A percentile compares a stretch with the other conserved stretches of the same genome.
These are phyloP conservation scores for Heliconius nattereri DNA, from an alignment of 1,140 invertebrate species.

Conservation along the genomic window DNA sequence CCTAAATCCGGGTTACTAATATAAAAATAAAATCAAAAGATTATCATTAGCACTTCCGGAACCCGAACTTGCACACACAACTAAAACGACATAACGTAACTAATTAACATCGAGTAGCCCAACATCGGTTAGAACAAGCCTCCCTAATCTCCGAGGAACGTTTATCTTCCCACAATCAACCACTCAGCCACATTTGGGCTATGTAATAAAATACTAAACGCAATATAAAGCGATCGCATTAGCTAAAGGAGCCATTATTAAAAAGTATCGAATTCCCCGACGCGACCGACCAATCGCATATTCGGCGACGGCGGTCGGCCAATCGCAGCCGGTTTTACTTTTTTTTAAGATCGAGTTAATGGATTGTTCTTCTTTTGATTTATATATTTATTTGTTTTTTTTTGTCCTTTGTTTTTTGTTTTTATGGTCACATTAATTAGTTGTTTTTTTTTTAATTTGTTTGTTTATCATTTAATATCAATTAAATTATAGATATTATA, in stretches of 20 bases:
- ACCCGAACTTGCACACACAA: not conserved
- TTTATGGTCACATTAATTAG: not conserved
- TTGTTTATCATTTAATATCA: too few species aligned
- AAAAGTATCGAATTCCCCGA: slow-evolving; percentile 78
- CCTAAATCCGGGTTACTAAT: too few species aligned
- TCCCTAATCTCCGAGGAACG: slow-evolving; percentile 47
- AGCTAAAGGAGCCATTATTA: slow-evolving; percentile 80
- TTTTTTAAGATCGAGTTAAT: slow-evolving; percentile 75
- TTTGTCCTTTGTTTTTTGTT: slow-evolving; percentile 49
- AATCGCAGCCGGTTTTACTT: slow-evolving; percentile 62
- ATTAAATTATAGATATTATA: too few species aligned
- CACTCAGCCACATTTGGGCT: slow-evolving; percentile 67
- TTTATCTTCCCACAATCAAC: slow-evolving; percentile 56
- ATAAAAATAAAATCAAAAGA: too few species aligned
- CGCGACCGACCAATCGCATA: slow-evolving; percentile 63
- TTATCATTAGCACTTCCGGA: not conserved
- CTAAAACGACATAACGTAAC: not conserved
- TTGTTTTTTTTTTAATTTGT: not conserved
- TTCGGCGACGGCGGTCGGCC: slow-evolving; percentile 51
- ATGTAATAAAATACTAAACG: slow-evolving; percentile 78
- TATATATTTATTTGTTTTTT: slow-evolving; percentile 60
- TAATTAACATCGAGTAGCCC: not conserved
- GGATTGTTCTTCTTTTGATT: slow-evolving; percentile 79
- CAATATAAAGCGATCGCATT: slow-evolving; percentile 77
- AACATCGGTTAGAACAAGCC: not conserved